phyloP scores from a whole-genome alignment of 2,888 invertebrate genomes.

The Ypsolopha sequella region DNA sequence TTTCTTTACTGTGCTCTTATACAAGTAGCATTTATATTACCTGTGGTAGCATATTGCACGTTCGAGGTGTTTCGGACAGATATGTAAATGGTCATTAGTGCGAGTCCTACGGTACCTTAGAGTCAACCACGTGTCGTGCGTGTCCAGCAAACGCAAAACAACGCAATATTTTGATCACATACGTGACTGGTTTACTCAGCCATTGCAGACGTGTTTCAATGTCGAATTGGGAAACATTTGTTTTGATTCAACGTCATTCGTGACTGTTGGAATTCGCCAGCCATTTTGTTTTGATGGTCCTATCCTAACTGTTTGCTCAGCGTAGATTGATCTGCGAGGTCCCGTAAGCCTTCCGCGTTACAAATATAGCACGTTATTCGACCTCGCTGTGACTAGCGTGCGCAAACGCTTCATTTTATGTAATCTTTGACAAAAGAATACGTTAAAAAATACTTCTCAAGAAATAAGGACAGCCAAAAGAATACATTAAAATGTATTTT shows the following conservation, averaged over 20 bases:
- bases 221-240: background rate
- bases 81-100: too few species aligned
- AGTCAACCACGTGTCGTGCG: too few species aligned
- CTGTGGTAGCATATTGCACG: too few species aligned
- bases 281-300: constrained; percentile 34
- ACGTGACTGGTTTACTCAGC: background rate
- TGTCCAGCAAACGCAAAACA: too few species aligned
- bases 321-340: constrained; percentile 35
- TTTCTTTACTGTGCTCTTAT: too few species aligned
- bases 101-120: too few species aligned
- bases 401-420: background rate
- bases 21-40: too few species aligned
- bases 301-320: constrained; percentile 52
- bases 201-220: background rate
- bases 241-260: background rate
- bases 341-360: constrained; percentile 49
- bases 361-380: constrained; percentile 56
- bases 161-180: background rate
- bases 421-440: background rate
- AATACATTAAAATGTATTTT: too few species aligned
- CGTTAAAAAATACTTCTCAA: too few species aligned
- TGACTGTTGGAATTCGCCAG: constrained; percentile 1
- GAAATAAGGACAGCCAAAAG: too few species aligned
- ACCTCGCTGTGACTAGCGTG: background rate
- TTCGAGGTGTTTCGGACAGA: too few species aligned